Conservation (phyloP, 2,888 invertebrate species). For the Morpho deidamia region DNA sequence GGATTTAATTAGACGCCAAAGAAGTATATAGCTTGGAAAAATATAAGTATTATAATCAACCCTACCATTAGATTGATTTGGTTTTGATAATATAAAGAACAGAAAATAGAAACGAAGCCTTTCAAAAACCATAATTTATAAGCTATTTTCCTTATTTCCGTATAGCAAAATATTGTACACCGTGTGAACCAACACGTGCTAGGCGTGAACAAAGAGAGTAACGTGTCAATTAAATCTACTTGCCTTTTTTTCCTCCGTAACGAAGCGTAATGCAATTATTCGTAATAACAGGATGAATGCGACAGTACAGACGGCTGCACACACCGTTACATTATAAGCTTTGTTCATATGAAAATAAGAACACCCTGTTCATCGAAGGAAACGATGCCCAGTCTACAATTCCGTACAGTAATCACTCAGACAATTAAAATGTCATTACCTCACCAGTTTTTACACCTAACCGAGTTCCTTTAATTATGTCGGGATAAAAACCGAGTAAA, state of each 20-base stretch:
- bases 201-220: slow-evolving; percentile 67
- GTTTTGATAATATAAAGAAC: no score
- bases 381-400: slow-evolving; percentile 21
- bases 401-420: slow-evolving; percentile 61
- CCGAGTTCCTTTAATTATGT: slow-evolving; percentile 61
- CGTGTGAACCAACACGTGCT: slow-evolving; percentile 66
- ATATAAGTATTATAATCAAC: no score
- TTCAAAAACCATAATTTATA: no score
- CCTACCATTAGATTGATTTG: no score
- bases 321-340: slow-evolving; percentile 5
- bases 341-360: slow-evolving; percentile 18
- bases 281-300: slow-evolving; percentile 75
- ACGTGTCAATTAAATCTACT: slow-evolving; percentile 72
- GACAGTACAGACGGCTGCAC: slow-evolving; percentile 42
- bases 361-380: slow-evolving; percentile 16
- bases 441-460: slow-evolving; percentile 69
- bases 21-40: no score
- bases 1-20: no score
- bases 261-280: slow-evolving; percentile 77
- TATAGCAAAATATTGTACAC: slow-evolving; percentile 14
- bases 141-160: not conserved
- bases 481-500: slow-evolving; percentile 48
- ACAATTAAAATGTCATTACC: slow-evolving; percentile 78
- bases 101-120: no score
- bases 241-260: slow-evolving; percentile 69